phyloP scores from a whole-genome alignment of 2,797 vertebrate species.

The Coregonus sp. region DNA sequence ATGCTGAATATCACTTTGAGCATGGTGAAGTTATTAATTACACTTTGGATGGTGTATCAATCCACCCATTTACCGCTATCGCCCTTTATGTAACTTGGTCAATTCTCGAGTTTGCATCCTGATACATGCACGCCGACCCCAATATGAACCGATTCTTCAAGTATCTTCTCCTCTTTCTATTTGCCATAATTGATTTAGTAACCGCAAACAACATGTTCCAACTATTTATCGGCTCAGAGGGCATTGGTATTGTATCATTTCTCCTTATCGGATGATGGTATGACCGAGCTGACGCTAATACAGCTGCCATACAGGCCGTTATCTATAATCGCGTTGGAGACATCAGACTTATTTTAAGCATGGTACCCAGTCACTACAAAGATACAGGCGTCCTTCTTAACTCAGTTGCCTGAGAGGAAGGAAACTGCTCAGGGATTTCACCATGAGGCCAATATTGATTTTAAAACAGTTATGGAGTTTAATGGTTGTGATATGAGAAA shows the following conservation, averaged over 20 bases:
- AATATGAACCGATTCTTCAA: conserved; percentile 46
- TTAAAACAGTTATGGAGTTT: no score
- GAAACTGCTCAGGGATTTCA: no score
- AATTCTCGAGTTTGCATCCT: conserved; percentile 49
- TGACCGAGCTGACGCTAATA: conserved; percentile 28
- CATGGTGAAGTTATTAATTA: no score
- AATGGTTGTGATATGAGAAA: no score
- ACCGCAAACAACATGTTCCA: conserved; percentile 59
- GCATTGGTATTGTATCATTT: conserved; percentile 56
- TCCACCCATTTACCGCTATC: conserved; percentile 17
- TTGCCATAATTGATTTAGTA: conserved; percentile 30
- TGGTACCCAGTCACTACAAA: conserved; percentile 3
- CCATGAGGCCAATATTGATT: no score
- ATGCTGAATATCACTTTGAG: no score
- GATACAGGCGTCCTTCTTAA: no score
- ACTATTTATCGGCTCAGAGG: conserved; percentile 58
- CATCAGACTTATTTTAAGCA: accelerated
- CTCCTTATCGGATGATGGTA: conserved; percentile 59
- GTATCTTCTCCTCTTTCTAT: conserved; percentile 40
- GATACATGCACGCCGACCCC: conserved; percentile 47
- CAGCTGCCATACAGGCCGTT: conserved; percentile 36
- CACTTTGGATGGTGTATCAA: no score
- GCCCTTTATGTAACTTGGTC: conserved; percentile 53
- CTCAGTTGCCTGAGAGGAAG: no score
- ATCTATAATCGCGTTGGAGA: conserved; percentile 54